Evolutionary conservation across 2,113 vertebrate genomes (phyloP).

Genomic region (Sterna hirundo): DNA sequence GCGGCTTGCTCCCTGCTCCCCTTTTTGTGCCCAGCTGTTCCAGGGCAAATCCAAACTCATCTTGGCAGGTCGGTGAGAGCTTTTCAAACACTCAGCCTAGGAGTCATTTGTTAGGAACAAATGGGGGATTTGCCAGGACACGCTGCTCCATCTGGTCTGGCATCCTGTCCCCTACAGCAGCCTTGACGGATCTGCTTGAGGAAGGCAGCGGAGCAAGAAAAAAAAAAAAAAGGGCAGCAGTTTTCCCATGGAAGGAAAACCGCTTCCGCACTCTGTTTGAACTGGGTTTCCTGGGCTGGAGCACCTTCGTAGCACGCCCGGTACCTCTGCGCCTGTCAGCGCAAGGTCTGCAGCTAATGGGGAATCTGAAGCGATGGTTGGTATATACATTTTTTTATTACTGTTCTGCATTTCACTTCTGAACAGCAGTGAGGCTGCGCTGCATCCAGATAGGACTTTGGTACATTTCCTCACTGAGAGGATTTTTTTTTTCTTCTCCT

Average conservation of each 20-base stretch:
- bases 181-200: not conserved
- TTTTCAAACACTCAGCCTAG: slow-evolving; percentile 41
- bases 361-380: not conserved
- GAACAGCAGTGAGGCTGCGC: slow-evolving; percentile 6
- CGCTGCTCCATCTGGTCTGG: slow-evolving; percentile 57
- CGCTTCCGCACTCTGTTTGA: not conserved
- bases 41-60: slow-evolving; percentile 39
- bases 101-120: slow-evolving; percentile 60
- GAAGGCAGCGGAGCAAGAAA: not conserved
- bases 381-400: not conserved
- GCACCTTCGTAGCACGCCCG: not conserved
- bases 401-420: slow-evolving; percentile 32
- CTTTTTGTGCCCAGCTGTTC: slow-evolving; percentile 19
- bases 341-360: not conserved
- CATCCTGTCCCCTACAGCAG: slow-evolving; percentile 51
- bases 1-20: not conserved
- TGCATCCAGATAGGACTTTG: slow-evolving; percentile 20
- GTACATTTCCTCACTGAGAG: not conserved
- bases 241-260: slow-evolving; percentile 33
- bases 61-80: slow-evolving; percentile 50
- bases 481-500: not conserved
- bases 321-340: not conserved
- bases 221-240: not conserved
- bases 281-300: not conserved
- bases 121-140: slow-evolving; percentile 56